Base-by-base conservation (phyloP, 2,888 invertebrate genomes). In the Galeopsomyia nigrocyanea region DNA sequence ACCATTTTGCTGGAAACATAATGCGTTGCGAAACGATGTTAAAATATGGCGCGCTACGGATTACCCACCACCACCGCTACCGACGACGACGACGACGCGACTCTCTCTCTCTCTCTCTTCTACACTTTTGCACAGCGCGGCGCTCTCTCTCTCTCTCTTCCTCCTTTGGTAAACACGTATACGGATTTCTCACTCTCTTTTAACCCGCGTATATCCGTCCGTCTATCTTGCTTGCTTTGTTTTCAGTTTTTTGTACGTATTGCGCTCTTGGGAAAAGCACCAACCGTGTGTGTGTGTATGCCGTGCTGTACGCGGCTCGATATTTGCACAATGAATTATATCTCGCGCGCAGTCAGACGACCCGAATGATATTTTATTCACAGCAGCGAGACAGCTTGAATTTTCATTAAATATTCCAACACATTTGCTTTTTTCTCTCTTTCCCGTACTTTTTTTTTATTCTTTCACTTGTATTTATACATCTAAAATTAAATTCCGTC, bases 1-100 rank as follows among this genome's bases (percentile, higher is more conserved):
- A 84, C 83, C 82, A 84, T 85, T 85, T 85, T 84, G 80, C 83
- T 81, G 79, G 69, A 81, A 83, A 83, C 81, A 82, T 82, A 82
- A 83, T 82, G 82, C 78, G 81, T 81, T 80, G 78, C 78, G 81
- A 80, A 82, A 82, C 80, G 82, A 82, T 82, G 81, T 80, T 82
- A 81, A 82, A 83, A 81, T 82, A 83, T 82, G 82, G 82, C 83
- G 82, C 77, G 78, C 53, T 31, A 16, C 26, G 61, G 60, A 68
- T 68, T 61, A 62, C 53, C 47, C 55, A 26, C 26, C 26, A n/a
- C n/a, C n/a, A n/a, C n/a, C n/a, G n/a, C n/a, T n/a, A n/a, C n/a
- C n/a, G n/a, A n/a, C n/a, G n/a, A n/a, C n/a, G n/a, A n/a, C n/a
- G n/a, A n/a, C n/a, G 26, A 26, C 26, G 26, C 26, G 9, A 17